Conservation (phyloP, 2,797 vertebrate species). For the Echiichthys vipera region DNA sequence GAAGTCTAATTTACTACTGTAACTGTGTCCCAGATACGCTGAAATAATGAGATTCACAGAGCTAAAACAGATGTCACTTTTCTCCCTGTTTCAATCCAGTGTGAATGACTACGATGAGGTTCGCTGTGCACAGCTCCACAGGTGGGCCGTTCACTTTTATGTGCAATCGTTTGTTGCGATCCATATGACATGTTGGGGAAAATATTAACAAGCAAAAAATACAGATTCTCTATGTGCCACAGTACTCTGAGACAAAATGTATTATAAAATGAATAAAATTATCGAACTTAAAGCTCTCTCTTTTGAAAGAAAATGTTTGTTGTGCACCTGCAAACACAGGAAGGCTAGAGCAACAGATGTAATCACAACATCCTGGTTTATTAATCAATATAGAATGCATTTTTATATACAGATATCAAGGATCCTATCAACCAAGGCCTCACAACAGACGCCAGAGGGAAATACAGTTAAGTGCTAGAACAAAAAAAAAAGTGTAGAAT, state of each 20-base stretch:
- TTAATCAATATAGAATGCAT: slow-evolving; percentile 82
- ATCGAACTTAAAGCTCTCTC: slow-evolving; percentile 66
- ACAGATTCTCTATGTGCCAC: slow-evolving; percentile 82
- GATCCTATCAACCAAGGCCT: slow-evolving; percentile 35
- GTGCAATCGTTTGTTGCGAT: slow-evolving; percentile 76
- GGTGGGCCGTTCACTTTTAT: slow-evolving; percentile 64
- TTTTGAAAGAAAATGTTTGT: slow-evolving; percentile 16
- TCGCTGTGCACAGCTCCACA: slow-evolving; percentile 69
- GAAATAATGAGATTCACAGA: slow-evolving; percentile 28
- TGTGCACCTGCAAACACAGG: not conserved
- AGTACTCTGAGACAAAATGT: slow-evolving; percentile 77
- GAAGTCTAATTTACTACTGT: slow-evolving; percentile 39
- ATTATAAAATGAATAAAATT: slow-evolving; percentile 84
- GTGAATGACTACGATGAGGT: slow-evolving; percentile 61
- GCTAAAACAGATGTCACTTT: slow-evolving; percentile 39
- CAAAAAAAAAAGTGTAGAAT: slow-evolving; percentile 14
- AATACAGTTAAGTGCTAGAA: slow-evolving; percentile 30
- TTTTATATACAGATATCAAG: slow-evolving; percentile 75
- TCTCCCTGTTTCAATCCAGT: slow-evolving; percentile 65
- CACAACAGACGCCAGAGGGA: slow-evolving; percentile 49
- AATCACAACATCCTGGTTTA: slow-evolving; percentile 78
- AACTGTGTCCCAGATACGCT: slow-evolving; percentile 38
- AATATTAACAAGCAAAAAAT: slow-evolving; percentile 78
- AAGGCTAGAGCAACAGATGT: slow-evolving; percentile 9
- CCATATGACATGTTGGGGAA: slow-evolving; percentile 71